Percentiles rank a stretch among this genome's conserved stretches.
Evolutionary conservation across 1,140 invertebrate species (phyloP).

Genomic region (Holotrichia oblita): DNA sequence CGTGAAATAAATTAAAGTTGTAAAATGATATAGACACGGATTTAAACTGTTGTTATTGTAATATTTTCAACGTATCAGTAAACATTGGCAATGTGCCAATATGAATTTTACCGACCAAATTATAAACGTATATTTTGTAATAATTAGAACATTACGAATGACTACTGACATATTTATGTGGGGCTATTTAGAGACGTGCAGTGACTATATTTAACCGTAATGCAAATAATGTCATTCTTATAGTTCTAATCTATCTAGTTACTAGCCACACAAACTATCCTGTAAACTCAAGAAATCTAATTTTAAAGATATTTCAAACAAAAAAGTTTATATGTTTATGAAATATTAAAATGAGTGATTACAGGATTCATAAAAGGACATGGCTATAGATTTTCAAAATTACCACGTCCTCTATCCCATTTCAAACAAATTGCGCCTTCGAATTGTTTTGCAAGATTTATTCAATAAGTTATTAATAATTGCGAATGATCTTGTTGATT

Average conservation of each 20-base stretch:
- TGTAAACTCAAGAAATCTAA: background rate
- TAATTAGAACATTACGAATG: conserved; percentile 5
- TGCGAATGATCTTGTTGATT: no score
- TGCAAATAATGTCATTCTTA: background rate
- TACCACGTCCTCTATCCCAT: no score
- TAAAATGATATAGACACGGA: conserved; percentile 7
- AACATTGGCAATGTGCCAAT: conserved; percentile 6
- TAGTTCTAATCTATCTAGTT: background rate
- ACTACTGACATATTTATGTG: background rate
- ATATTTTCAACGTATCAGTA: conserved; percentile 9
- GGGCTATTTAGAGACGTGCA: background rate
- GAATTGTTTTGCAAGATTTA: no score
- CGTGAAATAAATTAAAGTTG: conserved; percentile 10
- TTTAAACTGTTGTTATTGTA: background rate
- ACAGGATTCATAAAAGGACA: no score
- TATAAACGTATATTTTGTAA: conserved; percentile 15
- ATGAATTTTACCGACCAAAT: background rate
- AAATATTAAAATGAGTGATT: no score
- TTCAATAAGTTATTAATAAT: no score
- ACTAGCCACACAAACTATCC: background rate
- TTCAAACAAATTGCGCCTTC: no score
- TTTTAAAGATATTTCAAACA: background rate
- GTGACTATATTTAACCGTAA: background rate
- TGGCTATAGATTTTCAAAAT: background rate
- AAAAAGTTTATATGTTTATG: no score